Base-by-base conservation (phyloP, 2,888 invertebrate species). In the Latheticus oryzae region DNA sequence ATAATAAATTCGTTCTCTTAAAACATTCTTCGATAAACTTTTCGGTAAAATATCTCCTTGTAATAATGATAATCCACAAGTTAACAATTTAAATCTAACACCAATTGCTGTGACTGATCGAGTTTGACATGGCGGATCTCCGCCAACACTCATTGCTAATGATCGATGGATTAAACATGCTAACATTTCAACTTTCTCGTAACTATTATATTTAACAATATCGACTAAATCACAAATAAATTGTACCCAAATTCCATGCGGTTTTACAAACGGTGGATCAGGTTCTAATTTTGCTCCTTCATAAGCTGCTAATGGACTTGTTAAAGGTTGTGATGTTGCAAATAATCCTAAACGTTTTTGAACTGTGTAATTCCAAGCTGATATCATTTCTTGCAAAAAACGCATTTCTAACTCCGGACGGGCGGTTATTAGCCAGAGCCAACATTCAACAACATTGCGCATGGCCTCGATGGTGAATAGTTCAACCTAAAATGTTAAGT, bases 371-470 rank as follows among this genome's bases (percentile, higher is more conserved):
- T 91, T 89, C 98, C 98, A 99, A 0, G 98, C 95, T 0, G 93
- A 83, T 1, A 77, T 73, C 91, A 96, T 94, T 79, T 96, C 95
- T 76, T 93, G 91, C 60, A 97, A 82, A 67, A 99, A 91, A 58
- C 93, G 85, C 26, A 97, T 83, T 71, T 96, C 96, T 9, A 97
- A 77, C 74, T 97, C 95, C 0, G 94, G 93, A 1, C 95, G 83
- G 0, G 97, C 91, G 0, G 98, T 96, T 5, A 96, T 85, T 56
- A 99, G 83, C 99, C 99, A 99, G 71, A 97, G 96, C 99, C 99
- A 99, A 78, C 98, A 98, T 71, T 96, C 95, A 4, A 97, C 90
- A 0, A 96, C 93, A 0, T 94, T 88, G 43, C 89, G 88, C 83
- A 97, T 91, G 0, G 96, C 91, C 54, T 89, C 88, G 65, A 91